Evolutionary conservation across 2,888 invertebrate species (phyloP).

Genomic region (Alloscopus bannaensis): DNA sequence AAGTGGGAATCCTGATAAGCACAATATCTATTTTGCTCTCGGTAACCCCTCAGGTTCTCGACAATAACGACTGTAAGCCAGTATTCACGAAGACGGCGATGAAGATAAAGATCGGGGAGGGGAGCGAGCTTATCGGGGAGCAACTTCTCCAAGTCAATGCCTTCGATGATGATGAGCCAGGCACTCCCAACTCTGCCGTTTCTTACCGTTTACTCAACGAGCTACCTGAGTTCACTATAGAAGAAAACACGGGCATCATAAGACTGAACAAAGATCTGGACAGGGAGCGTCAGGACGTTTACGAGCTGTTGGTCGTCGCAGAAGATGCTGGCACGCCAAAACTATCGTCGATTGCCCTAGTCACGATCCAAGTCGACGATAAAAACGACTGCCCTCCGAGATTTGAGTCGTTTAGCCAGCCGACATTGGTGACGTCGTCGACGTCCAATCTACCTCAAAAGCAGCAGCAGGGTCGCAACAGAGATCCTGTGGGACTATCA

Average conservation of each 20-base stretch:
- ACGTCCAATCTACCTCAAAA: not conserved
- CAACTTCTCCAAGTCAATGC: conserved; percentile 89
- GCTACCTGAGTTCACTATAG: conserved; percentile 82
- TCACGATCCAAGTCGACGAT: conserved; percentile 89
- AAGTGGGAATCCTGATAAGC: conserved; percentile 5
- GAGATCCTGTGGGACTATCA: not conserved
- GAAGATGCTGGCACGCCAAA: conserved; percentile 84
- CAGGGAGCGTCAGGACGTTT: conserved; percentile 88
- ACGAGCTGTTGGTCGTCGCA: conserved; percentile 87
- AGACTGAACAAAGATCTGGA: conserved; percentile 86
- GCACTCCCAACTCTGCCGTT: conserved; percentile 69
- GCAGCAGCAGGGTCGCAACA: conserved; percentile 74
- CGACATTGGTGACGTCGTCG: conserved; percentile 76
- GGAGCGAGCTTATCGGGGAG: conserved; percentile 86
- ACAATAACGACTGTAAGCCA: conserved; percentile 94
- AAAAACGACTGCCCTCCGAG: conserved; percentile 92
- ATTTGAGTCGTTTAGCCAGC: conserved; percentile 84
- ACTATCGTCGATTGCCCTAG: conserved; percentile 87
- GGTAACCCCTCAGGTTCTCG: conserved; percentile 78
- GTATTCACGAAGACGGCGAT: conserved; percentile 88
- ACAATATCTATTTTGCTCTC: not conserved
- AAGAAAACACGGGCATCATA: conserved; percentile 85
- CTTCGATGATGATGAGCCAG: conserved; percentile 88
- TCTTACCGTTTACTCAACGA: conserved; percentile 77
- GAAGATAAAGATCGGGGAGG: conserved; percentile 90